Conservation (phyloP, 2,113 vertebrate genomes). For the Bufo bufo region DNA sequence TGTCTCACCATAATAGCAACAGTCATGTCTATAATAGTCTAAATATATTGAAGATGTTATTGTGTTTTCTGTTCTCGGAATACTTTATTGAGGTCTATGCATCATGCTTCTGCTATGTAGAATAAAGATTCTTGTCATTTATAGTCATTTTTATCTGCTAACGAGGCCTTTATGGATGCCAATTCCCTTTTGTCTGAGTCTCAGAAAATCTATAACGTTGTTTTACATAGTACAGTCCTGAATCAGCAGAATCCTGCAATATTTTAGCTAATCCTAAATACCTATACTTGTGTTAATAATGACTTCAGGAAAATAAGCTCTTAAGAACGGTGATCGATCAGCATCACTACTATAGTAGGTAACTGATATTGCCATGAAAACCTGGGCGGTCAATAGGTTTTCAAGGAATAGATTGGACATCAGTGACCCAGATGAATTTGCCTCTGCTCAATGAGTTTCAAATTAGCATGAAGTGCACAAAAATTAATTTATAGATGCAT, state of each 20-base stretch:
- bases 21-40: too few relatives aligned
- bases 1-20: not conserved
- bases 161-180: not conserved
- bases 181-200: not conserved
- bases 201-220: not conserved
- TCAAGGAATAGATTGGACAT: not conserved
- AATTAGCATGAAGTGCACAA: not conserved
- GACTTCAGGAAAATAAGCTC: not conserved
- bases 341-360: not conserved
- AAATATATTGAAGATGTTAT: not conserved
- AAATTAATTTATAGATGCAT: too few relatives aligned
- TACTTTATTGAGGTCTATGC: not conserved
- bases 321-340: not conserved
- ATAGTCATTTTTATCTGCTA: not conserved
- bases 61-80: constrained; percentile 10
- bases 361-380: not conserved
- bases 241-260: not conserved
- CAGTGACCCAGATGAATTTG: not conserved
- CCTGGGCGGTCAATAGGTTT: not conserved
- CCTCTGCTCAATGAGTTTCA: not conserved
- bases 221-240: not conserved
- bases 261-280: constrained; percentile 18
- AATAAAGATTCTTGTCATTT: not conserved
- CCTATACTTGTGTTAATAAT: not conserved
- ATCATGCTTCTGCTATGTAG: not conserved